These are phyloP conservation scores for Entomobrya proxima DNA, from an alignment of 2,888 invertebrate genomes.

Conservation along the genomic window DNA sequence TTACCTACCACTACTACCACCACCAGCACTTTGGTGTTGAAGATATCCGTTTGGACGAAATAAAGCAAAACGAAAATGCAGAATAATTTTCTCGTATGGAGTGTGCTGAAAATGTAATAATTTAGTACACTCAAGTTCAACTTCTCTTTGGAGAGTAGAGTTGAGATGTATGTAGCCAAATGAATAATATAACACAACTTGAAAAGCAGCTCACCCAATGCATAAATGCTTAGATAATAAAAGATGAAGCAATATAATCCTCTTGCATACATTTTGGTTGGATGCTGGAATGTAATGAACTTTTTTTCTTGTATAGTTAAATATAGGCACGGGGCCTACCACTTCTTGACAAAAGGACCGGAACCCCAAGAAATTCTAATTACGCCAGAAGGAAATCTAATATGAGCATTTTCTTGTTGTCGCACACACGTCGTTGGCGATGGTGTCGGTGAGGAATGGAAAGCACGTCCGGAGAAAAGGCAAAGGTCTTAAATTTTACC, in stretches of 20 bases:
- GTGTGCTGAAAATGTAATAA: not conserved
- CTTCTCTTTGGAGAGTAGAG: not conserved
- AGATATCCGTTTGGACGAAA: not conserved
- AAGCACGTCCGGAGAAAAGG: not conserved
- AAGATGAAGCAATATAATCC: not conserved
- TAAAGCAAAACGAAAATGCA: not conserved
- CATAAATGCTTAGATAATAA: not conserved
- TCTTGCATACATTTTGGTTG: not conserved
- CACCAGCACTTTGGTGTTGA: no score
- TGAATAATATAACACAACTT: not conserved
- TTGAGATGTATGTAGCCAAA: no score
- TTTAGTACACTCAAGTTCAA: not conserved
- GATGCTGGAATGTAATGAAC: not conserved
- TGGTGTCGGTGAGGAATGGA: not conserved
- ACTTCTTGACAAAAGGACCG: constrained; percentile 9
- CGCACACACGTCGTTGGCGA: not conserved
- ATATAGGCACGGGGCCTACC: no score
- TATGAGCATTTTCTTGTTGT: not conserved
- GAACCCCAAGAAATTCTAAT: constrained; percentile 31
- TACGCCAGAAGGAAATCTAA: constrained; percentile 15
- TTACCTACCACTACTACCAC: not conserved
- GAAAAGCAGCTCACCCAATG: not conserved
- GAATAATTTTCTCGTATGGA: not conserved
- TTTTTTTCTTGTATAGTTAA: no score
- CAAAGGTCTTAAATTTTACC: not conserved